Evolutionary conservation across 2,797 vertebrate species (phyloP), one percentile per base, ranked within the genome.

Genomic region (Momotus momota): DNA sequence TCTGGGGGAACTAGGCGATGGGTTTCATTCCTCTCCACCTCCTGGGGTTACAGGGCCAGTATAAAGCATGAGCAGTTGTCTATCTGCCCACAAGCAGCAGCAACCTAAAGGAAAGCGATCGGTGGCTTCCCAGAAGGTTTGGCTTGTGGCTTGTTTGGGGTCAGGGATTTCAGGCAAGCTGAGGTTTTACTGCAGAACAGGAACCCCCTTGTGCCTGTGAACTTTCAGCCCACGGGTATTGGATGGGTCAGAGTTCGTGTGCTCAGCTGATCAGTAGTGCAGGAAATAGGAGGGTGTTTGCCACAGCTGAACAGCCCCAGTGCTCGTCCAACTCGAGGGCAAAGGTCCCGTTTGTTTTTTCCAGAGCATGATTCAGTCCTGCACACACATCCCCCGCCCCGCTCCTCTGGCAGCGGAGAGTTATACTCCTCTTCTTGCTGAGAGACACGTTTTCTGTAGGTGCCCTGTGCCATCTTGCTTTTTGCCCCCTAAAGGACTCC

Each of bases 221-320:
- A 21, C 58, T 29, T 58, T 41, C n/a, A 73, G 49, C 55, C 40
- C 0, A 0, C 7, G 23, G 15, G 10, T 19, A 10, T 7, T 11
- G 29, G 11, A 12, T 20, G 1, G 2, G 62, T 45, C 55, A 21
- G 27, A 27, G 40, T 60, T 35, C 0, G 0, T 3, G 27, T 14
- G 43, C 60, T 77, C 23, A 64, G 75, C 77, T 86, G 81, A 69
- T 26, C 31, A 5, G 6, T 3, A 1, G 33, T 12, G 41, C 11
- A 43, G 17, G 45, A 72, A 40, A 41, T 22, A 3, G 0, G 4
- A 22, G 12, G 23, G 13, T 21, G 64, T 46, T 57, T 72, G 29
- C n/a, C 29, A 15, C 60, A 48, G 5, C 9, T 6, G 6, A 27
- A 40, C 13, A n/a, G 38, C 52, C 38, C 60, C 65, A 52, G 62